Base-by-base conservation (phyloP, 2,113 vertebrate genomes). In the Antennarius striatus region DNA sequence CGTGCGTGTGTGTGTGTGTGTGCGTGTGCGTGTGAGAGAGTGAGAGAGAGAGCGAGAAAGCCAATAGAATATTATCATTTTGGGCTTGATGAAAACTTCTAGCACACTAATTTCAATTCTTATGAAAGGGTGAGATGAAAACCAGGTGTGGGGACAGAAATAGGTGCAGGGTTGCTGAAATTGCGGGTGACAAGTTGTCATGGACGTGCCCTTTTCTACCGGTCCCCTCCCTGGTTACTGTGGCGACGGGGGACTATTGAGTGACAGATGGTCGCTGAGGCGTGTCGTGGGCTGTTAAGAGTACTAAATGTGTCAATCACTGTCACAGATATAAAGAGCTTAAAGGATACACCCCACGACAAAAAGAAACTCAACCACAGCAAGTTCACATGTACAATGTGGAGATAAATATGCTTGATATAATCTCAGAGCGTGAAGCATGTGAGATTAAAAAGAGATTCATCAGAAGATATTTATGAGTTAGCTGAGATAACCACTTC, bases 251-350 rank as follows among this genome's bases (percentile, higher is more conserved):
- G 67, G 75, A 56, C 67, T 63, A 1, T 36, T 81, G 83, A 87
- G 66, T 88, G 85, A 88, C 68, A 83, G 86, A 85, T 70, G 84
- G 82, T 56, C 73, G 82, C 82, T 77, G 81, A 81, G 82, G 80
- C 79, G 53, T 79, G 83, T 81, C 73, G 22, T 45, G 10, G 54
- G 81, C 71, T 84, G 85, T 87, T 83, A 80, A 54, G 63, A 71
- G 64, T 40, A 71, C 66, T 79, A 75, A 81, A 86, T 71, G 73
- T 88, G 85, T 85, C 85, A 81, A 79, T 88, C 75, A 81, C 59
- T 68, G 67, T 45, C 73, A 79, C 51, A 62, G 56, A 76, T 75
- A 79, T 77, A 70, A 83, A 83, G 81, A 86, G 80, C 79, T 82
- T 80, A 76, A 79, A 69, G 64, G 64, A 82, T 75, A 47, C 14